Conservation (phyloP, 2,888 invertebrate genomes). For the Margaritifera margaritifera region DNA sequence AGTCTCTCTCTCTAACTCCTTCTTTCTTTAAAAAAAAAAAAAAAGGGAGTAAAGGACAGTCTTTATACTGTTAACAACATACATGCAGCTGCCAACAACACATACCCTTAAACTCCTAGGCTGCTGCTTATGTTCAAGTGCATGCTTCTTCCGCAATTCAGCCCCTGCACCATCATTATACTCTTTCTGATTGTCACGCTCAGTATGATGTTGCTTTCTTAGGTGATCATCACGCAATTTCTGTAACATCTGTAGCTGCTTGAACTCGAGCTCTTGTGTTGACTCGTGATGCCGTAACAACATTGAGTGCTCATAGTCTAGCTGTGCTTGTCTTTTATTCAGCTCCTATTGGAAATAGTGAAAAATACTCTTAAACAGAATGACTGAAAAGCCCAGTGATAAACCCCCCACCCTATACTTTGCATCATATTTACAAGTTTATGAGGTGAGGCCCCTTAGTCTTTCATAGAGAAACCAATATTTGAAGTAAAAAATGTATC, state of each 20-base stretch:
- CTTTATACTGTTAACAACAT: background rate
- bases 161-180: conserved; percentile 96
- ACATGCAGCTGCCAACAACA: background rate
- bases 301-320: conserved; percentile 96
- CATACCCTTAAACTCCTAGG: conserved; percentile 96
- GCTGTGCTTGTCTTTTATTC: conserved; percentile 93
- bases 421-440: too few species aligned
- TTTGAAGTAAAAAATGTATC: too few species aligned
- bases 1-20: too few species aligned
- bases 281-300: conserved; percentile 96
- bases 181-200: conserved; percentile 88
- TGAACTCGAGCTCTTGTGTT: conserved; percentile 95
- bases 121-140: conserved; percentile 96
- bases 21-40: too few species aligned
- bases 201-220: conserved; percentile 90
- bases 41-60: too few species aligned
- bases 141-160: conserved; percentile 96
- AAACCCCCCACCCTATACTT: too few species aligned
- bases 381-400: too few species aligned
- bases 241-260: conserved; percentile 96
- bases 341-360: conserved; percentile 82
- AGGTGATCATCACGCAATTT: conserved; percentile 82
- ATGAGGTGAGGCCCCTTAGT: too few species aligned
- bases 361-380: background rate
- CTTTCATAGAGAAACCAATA: too few species aligned